Conservation (phyloP, 2,888 invertebrate species). For the Amblyjoppa fuscipennis region DNA sequence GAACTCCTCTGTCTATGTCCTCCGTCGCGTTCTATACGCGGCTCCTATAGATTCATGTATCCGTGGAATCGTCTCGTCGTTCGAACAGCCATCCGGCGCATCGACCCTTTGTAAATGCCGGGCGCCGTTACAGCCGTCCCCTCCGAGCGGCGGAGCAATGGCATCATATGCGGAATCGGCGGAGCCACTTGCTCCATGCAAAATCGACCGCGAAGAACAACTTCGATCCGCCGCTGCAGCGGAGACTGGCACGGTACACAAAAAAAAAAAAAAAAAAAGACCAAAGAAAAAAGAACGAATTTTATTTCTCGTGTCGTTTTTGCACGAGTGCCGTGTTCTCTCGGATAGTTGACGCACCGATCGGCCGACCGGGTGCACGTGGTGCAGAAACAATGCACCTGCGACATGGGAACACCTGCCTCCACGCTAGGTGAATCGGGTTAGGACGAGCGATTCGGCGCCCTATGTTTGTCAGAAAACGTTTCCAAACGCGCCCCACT, state of each 20-base stretch:
- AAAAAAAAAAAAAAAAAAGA: not conserved
- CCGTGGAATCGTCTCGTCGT: constrained; percentile 52
- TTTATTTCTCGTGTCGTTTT: constrained; percentile 46
- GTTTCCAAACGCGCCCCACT: constrained; percentile 20
- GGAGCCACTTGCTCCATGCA: constrained; percentile 26
- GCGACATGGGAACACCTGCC: constrained; percentile 57
- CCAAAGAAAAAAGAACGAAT: constrained; percentile 2
- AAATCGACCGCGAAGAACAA: constrained; percentile 51
- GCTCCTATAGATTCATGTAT: constrained; percentile 47
- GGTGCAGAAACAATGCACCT: constrained; percentile 50
- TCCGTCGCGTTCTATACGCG: constrained; percentile 13
- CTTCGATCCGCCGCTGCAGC: constrained; percentile 12
- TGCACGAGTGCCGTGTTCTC: constrained; percentile 1
- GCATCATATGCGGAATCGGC: constrained; percentile 6
- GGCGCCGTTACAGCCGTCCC: constrained; percentile 1
- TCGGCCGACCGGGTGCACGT: constrained; percentile 20
- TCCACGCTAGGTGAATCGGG: constrained; percentile 51
- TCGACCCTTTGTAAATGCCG: constrained; percentile 49
- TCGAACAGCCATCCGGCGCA: constrained; percentile 51
- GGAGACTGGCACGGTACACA: constrained; percentile 10
- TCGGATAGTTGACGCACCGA: constrained; percentile 17
- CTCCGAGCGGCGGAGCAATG: constrained; percentile 22
- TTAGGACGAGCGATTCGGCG: constrained; percentile 52
- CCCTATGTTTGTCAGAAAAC: constrained; percentile 52
- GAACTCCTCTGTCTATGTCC: constrained; percentile 45